phyloP scores from a whole-genome alignment of 2,888 invertebrate species.

The Acronicta aceris region DNA sequence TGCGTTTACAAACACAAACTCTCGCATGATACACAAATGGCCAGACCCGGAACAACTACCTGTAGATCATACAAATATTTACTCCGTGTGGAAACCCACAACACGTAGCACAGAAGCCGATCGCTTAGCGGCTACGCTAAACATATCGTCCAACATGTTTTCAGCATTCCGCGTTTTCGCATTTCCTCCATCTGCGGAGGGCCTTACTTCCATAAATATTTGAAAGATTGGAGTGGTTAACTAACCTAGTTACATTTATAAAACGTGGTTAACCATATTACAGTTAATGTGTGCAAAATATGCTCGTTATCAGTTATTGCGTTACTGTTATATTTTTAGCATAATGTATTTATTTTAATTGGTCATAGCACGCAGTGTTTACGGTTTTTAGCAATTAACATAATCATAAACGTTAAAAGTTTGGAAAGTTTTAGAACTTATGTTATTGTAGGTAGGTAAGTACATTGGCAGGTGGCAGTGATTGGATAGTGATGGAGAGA shows the following conservation, averaged over 20 bases:
- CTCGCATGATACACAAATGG: too few relatives aligned
- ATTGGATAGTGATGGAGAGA: too few relatives aligned
- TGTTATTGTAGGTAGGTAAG: too few relatives aligned
- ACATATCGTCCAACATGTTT: too few relatives aligned
- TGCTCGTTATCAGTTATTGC: background rate
- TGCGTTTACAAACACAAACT: too few relatives aligned
- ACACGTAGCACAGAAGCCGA: too few relatives aligned
- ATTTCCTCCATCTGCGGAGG: background rate
- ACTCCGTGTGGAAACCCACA: too few relatives aligned
- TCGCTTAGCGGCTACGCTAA: too few relatives aligned
- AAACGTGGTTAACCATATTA: background rate
- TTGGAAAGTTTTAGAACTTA: constrained; percentile 15
- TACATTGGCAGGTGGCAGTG: too few relatives aligned
- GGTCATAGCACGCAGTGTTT: constrained; percentile 11
- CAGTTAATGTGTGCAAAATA: background rate
- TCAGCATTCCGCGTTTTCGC: too few relatives aligned
- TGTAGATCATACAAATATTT: too few relatives aligned
- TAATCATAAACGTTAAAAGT: constrained; percentile 6
- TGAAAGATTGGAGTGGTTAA: background rate
- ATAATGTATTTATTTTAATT: constrained; percentile 21
- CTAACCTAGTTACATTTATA: background rate
- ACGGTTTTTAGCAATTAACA: constrained; percentile 24
- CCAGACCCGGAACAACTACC: too few relatives aligned
- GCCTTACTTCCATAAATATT: background rate
- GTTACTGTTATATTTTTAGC: constrained; percentile 1